Evolutionary conservation across 2,113 vertebrate species (phyloP).

Genomic region (Abramis brama): DNA sequence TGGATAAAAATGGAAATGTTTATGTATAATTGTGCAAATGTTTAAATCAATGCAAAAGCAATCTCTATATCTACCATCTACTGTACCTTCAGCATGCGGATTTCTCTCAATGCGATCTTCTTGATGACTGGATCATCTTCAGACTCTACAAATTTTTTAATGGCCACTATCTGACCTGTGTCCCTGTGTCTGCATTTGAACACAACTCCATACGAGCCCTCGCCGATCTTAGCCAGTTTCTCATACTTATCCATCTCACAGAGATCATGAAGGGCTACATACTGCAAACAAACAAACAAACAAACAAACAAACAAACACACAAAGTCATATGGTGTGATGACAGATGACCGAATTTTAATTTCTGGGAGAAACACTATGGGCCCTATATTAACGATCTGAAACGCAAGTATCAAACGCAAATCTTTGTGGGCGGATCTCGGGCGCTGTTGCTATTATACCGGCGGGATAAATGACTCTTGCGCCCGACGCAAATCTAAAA

Average conservation of each 20-base stretch:
- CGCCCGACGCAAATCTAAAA: too few species aligned
- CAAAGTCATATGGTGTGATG: neutral
- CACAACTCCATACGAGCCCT: slow-evolving; percentile 86
- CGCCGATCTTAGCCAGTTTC: slow-evolving; percentile 86
- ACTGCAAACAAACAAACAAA: slow-evolving; percentile 6
- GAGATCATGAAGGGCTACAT: slow-evolving; percentile 38
- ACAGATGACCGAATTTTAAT: too few species aligned
- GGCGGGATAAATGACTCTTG: too few species aligned
- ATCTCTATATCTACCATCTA: slow-evolving; percentile 51
- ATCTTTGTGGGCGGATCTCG: too few species aligned
- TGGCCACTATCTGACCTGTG: slow-evolving; percentile 84
- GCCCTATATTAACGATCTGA: too few species aligned
- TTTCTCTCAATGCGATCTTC: slow-evolving; percentile 87
- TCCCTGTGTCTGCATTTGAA: slow-evolving; percentile 87
- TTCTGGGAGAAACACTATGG: neutral
- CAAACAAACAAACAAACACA: neutral
- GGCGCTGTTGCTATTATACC: too few species aligned
- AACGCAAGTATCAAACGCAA: too few species aligned
- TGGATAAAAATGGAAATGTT: slow-evolving; percentile 3
- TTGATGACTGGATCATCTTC: slow-evolving; percentile 86
- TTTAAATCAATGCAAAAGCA: too few species aligned
- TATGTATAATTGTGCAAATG: neutral
- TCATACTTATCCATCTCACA: slow-evolving; percentile 85
- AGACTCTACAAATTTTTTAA: slow-evolving; percentile 88
- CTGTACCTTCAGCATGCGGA: slow-evolving; percentile 82